phyloP scores from a whole-genome alignment of 2,888 invertebrate species.

The Gnatocerus cornutus region DNA sequence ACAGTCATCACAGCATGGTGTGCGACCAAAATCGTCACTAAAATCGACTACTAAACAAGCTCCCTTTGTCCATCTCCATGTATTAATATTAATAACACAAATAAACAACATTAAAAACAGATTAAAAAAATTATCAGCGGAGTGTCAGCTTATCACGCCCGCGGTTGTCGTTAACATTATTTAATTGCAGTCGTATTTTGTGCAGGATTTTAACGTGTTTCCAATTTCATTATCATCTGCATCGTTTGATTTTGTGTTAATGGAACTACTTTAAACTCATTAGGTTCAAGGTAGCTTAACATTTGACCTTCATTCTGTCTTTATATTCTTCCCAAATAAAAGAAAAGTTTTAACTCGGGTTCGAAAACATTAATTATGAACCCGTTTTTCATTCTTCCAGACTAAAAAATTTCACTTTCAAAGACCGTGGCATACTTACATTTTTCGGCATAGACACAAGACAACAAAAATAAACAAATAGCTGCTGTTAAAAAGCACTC shows the following conservation, averaged over 20 bases:
- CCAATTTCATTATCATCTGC: background rate
- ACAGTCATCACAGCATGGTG: no score
- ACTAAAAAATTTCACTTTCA: constrained; percentile 10
- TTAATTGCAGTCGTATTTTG: background rate
- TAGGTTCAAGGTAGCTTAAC: constrained; percentile 27
- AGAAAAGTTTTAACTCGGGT: constrained; percentile 2
- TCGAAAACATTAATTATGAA: background rate
- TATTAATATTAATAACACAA: background rate
- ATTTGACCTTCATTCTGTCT: constrained; percentile 32
- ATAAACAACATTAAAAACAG: constrained; percentile 10
- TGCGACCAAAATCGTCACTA: no score
- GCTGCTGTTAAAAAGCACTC: constrained; percentile 13
- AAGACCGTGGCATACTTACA: constrained; percentile 21
- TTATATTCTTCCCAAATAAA: constrained; percentile 18
- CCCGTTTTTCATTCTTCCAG: background rate
- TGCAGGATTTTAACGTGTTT: background rate
- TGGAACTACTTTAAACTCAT: constrained; percentile 24
- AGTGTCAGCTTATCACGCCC: constrained; percentile 11
- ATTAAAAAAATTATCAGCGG: constrained; percentile 25
- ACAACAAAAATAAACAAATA: constrained; percentile 4
- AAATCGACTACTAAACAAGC: no score
- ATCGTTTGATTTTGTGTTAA: constrained; percentile 7
- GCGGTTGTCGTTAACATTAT: constrained; percentile 5
- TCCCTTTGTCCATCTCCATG: no score
- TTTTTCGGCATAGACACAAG: constrained; percentile 17